Conservation (phyloP, 2,888 invertebrate species). For the Diaperis boleti region DNA sequence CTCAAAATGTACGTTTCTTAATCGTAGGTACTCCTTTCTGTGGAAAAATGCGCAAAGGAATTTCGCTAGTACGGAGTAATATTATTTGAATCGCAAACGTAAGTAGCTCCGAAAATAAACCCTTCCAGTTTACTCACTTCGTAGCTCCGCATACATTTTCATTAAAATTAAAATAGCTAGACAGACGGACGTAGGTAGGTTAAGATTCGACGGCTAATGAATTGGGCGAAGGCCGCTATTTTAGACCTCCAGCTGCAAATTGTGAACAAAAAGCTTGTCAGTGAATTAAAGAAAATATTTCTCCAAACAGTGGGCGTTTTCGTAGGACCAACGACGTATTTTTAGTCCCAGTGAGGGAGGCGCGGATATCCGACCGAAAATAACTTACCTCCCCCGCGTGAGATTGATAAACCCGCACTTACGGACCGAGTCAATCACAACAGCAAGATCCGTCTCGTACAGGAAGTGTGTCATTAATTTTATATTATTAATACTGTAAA, state of each 20-base stretch:
- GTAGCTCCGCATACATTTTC: conserved; percentile 29
- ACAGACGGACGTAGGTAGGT: conserved; percentile 31
- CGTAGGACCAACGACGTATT: too few species aligned
- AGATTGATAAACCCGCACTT: neutral
- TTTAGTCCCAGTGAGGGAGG: conserved; percentile 1
- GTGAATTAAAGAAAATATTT: neutral
- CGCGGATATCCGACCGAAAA: conserved; percentile 15
- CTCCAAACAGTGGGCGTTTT: too few species aligned
- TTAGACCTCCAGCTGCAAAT: conserved; percentile 7
- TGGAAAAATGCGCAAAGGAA: neutral
- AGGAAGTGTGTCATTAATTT: conserved; percentile 3
- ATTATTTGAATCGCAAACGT: conserved; percentile 34
- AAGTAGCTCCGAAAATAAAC: conserved; percentile 33
- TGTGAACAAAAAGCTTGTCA: neutral
- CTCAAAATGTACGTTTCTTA: too few species aligned
- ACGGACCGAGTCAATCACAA: neutral
- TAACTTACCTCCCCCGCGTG: conserved; percentile 1
- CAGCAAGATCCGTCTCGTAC: conserved; percentile 14
- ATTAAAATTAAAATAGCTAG: conserved; percentile 35
- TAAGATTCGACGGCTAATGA: conserved; percentile 29
- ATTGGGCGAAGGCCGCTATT: conserved; percentile 36
- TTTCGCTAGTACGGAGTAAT: conserved; percentile 19
- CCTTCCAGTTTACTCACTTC: conserved; percentile 25
- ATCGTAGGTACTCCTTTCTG: too few species aligned
- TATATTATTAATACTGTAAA: conserved; percentile 24